Conservation (phyloP, 1,140 invertebrate genomes). For the Meloidogyne exigua region DNA sequence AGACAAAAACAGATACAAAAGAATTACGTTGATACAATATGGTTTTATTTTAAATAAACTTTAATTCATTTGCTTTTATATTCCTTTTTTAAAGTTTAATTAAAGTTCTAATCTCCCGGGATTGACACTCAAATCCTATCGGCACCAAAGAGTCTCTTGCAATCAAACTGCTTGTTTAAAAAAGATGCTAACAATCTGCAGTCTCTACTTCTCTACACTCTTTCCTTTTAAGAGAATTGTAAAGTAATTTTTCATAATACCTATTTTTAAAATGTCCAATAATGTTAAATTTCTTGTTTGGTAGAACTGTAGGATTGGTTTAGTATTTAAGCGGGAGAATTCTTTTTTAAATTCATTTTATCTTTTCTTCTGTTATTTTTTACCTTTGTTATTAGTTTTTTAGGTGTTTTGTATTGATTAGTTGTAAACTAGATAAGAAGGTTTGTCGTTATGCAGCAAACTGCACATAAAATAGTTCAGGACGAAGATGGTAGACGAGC, state of each 20-base stretch:
- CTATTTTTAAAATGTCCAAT: background rate
- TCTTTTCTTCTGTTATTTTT: background rate
- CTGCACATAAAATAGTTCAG: background rate
- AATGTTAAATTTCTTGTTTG: background rate
- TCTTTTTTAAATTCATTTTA: background rate
- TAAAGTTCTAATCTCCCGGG: too few relatives aligned
- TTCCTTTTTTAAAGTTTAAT: too few relatives aligned
- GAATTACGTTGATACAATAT: too few relatives aligned
- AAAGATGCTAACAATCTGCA: too few relatives aligned
- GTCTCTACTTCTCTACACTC: too few relatives aligned
- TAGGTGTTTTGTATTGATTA: background rate
- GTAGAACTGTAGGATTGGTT: background rate
- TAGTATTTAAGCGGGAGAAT: background rate
- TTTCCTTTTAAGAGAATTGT: too few relatives aligned
- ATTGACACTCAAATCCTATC: too few relatives aligned
- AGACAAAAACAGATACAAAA: background rate
- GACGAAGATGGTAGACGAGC: constrained; percentile 25
- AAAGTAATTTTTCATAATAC: background rate
- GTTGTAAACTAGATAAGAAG: background rate
- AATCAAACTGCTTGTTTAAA: too few relatives aligned
- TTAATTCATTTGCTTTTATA: too few relatives aligned
- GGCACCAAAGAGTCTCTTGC: too few relatives aligned
- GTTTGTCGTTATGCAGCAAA: background rate
- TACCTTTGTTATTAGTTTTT: background rate
- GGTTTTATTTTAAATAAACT: too few relatives aligned